Base-by-base conservation (phyloP, 1,140 invertebrate species). In the Euura saliciscinereae region DNA sequence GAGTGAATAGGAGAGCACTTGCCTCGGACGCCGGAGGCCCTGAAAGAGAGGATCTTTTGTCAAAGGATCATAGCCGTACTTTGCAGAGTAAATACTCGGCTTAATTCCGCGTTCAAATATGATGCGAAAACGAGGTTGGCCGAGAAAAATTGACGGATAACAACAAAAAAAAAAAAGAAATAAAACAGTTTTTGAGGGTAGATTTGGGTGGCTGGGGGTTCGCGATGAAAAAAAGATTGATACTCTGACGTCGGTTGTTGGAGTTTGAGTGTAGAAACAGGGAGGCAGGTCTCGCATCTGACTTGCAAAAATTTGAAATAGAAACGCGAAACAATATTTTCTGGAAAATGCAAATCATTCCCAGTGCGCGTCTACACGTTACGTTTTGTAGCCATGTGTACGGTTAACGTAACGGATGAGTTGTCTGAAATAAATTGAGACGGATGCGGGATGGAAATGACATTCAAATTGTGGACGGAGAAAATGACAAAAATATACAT, bases 401-500 rank as follows among this genome's bases (percentile, higher is more conserved):
- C 28, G 28, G 28, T 28, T 28, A 28, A 46, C 66, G 68, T 68
- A 68, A 72, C 42, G 72, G 44, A 67, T 68, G 71, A 74, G 64
- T 78, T 65, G 74, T 76, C 66, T 73, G 69, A 78, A 81, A 84
- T 84, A 84, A 84, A 84, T 84, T 82, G 84, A 81, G 77, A 82
- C 78, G 76, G 77, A 81, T 76, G 76, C 77, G 68, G 72, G 72
- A 77, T 71, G 75, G 76, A 81, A 80, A 83, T 84, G 84, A 84
- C 84, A 84, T 84, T 84, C 78, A 84, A 84, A 84, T 83, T 82
- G 78, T 59, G 51, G 51, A 59, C 51, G 51, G 10, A 80, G 72
- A 79, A 84, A 83, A 84, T 79, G 82, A 84, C 79, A 79, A 82
- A 83, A 82, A 81, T 84, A 84, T 84, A 79, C 79, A 78, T 79